Base-by-base conservation (phyloP, 2,113 vertebrate species). In the Clarias batrachus region DNA sequence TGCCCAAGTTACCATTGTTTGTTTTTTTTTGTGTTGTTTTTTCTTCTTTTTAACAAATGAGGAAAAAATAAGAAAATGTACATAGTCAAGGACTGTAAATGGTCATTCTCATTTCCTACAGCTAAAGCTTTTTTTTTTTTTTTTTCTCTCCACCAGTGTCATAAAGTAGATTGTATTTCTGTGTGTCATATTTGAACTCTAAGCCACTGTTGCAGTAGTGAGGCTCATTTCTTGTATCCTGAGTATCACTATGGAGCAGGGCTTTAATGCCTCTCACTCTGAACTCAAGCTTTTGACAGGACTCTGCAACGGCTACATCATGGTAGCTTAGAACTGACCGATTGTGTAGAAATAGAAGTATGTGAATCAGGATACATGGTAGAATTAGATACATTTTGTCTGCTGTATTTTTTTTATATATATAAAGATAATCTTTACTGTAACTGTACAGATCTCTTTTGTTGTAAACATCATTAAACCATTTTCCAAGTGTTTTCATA, bases 401-500 rank as follows among this genome's bases (percentile, higher is more conserved):
- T 99, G 97, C 98, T 99, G 97, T 99, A 98, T 97, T 98, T 98
- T 97, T 92, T 90, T 87, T 93, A 90, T 88, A 93, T 92, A 97
- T 97, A 97, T 97, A 96, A 96, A 97, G 92, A 95, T 94, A 95
- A 96, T 96, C 93, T 95, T 97, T 97, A 98, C 97, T 98, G 97
- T 99, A 97, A 96, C 92, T 99, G 98, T 99, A 99, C 97, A 99
- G 97, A 96, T 97, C 92, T 95, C 96, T 99, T 99, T 97, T 99
- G 97, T 99, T 99, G 97, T 99, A 98, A 99, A 98, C 97, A 97
- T 97, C 97, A 99, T 99, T 99, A 99, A 99, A 99, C 97, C 96
- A 96, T 99, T 98, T 99, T 99, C 95, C 97, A 98, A 97, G 96
- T 98, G 97, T 98, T 97, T 97, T 96, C 95, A 97, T 94, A 96